Evolutionary conservation across 2,113 vertebrate genomes (phyloP), one percentile per base, ranked within the genome.

Genomic region (Piprites chloris): DNA sequence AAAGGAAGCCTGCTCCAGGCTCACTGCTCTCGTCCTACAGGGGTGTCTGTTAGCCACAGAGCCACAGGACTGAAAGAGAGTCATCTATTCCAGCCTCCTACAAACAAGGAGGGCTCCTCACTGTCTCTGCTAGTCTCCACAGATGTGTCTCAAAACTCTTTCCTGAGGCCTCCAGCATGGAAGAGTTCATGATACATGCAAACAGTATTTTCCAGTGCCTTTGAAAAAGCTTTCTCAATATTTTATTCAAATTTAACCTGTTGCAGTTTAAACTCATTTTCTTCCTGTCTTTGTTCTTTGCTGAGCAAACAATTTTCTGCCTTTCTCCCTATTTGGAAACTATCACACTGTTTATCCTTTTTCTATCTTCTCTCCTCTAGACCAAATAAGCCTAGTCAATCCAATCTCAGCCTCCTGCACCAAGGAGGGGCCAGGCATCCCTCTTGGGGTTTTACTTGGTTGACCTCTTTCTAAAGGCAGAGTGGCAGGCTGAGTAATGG

Each of bases 401-500:
- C 27, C 39, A 55, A 17, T 6, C 46, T 39, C 52, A 67, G 7
- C 14, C 63, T 75, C 26, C 44, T 53, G 30, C 28, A 76, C 32
- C 35, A 24, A 5, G 1, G 39, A 65, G 22, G 44, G 12, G 33
- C 33, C 39, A 86, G n/a, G 11, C 26, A 72, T 12, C 32, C 9
- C n/a, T 69, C 37, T 58, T 63, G 21, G 41, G 27, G 27, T 37
- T 75, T 46, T 56, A 39, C 12, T 30, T 33, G 3, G 21, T 17
- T 52, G 12, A 14, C 18, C 9, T 69, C 28, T 65, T 47, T 42
- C 49, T 35, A 24, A 62, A 32, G 27, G 39, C 10, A 42, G 4
- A 59, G 18, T 4, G 6, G 27, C 14, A 71, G 14, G 23, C 30
- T 2, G 0, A 58, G 15, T 41, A 44, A 66, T 24, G 0, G 2